A percentile compares a stretch with the other conserved stretches of the same genome.
phyloP scores from a whole-genome alignment of 1,140 invertebrate genomes.

The Eueides isabella region DNA sequence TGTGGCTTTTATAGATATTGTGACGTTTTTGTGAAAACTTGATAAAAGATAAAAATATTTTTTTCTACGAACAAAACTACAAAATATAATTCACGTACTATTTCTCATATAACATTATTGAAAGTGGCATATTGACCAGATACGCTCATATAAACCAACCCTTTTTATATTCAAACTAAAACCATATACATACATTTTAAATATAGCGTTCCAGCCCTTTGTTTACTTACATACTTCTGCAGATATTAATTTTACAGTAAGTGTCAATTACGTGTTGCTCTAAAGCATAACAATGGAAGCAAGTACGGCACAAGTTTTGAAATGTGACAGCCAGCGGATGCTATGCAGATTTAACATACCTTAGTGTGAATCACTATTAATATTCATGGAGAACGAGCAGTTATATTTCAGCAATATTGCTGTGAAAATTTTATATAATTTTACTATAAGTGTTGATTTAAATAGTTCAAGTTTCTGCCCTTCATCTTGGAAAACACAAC shows the following conservation, averaged over 20 bases:
- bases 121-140: background rate
- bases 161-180: constrained; percentile 8
- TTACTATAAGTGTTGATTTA: no score
- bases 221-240: constrained; percentile 36
- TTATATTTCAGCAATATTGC: background rate
- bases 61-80: no score
- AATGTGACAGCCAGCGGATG: constrained; percentile 41
- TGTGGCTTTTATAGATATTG: no score
- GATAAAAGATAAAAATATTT: no score
- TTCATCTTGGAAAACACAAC: no score
- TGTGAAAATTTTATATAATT: background rate
- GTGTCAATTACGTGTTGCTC: constrained; percentile 32
- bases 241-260: constrained; percentile 39
- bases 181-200: constrained; percentile 27
- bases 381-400: background rate
- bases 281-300: constrained; percentile 29
- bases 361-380: background rate
- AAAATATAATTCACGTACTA: background rate
- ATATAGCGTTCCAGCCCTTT: constrained; percentile 26
- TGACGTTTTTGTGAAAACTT: no score
- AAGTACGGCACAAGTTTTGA: constrained; percentile 30
- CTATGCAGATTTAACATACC: constrained; percentile 24
- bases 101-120: background rate
- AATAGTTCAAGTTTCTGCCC: no score
- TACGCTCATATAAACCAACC: background rate